Evolutionary conservation across 2,888 invertebrate genomes (phyloP).

Genomic region (Nezara viridula): DNA sequence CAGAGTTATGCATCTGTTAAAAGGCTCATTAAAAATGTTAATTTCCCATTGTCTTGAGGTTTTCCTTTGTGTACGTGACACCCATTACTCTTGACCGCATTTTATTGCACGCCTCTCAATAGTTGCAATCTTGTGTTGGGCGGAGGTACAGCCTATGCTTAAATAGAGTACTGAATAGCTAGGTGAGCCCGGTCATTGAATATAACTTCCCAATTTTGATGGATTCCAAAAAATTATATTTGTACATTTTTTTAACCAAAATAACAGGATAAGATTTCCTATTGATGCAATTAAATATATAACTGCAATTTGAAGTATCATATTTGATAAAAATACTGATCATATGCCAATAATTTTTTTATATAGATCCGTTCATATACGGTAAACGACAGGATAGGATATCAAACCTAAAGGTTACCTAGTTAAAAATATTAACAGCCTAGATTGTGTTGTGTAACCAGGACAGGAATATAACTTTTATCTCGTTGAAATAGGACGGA

Average conservation of each 20-base stretch:
- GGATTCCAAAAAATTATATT: too few relatives aligned
- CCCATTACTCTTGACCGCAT: not conserved
- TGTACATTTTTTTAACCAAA: too few relatives aligned
- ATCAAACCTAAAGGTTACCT: not conserved
- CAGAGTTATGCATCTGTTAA: not conserved
- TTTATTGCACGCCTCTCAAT: not conserved
- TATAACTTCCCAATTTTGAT: too few relatives aligned
- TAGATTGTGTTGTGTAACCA: not conserved
- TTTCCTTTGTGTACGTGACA: not conserved
- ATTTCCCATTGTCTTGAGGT: not conserved
- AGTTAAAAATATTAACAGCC: constrained; percentile 12
- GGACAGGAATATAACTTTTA: constrained; percentile 44
- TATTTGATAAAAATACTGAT: too few relatives aligned
- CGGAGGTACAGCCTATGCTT: too few relatives aligned
- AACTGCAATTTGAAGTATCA: too few relatives aligned
- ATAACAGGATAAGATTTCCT: too few relatives aligned
- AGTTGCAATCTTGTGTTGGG: too few relatives aligned
- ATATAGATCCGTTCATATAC: not conserved
- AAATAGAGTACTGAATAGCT: too few relatives aligned
- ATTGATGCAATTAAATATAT: too few relatives aligned
- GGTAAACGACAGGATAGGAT: not conserved
- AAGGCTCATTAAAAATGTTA: not conserved
- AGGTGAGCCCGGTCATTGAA: too few relatives aligned
- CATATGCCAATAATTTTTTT: too few relatives aligned
- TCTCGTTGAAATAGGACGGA: constrained; percentile 49